Conservation (phyloP, 1,140 invertebrate genomes). For the Cyrtorhinus lividipennis region DNA sequence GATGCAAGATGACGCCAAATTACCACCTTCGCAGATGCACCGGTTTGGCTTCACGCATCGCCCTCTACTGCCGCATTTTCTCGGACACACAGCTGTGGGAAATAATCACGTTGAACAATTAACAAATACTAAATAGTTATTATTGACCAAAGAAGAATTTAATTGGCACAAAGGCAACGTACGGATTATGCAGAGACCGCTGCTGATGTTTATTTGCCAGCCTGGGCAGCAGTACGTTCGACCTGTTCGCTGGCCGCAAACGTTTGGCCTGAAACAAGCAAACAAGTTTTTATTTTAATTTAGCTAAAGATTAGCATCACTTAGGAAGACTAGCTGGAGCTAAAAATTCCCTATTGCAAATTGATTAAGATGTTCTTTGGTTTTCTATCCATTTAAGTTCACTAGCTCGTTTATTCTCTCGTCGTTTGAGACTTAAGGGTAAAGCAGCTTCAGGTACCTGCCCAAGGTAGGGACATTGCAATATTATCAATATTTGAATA, state of each 20-base stretch:
- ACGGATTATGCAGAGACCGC: conserved; percentile 65
- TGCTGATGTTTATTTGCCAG: conserved; percentile 55
- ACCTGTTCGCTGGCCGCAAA: conserved; percentile 47
- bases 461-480: too few species aligned
- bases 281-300: too few species aligned
- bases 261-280: conserved; percentile 52
- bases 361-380: too few species aligned
- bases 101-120: background rate
- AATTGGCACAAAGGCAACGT: conserved; percentile 39
- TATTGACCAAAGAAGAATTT: too few species aligned
- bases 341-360: too few species aligned
- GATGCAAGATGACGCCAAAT: conserved; percentile 33
- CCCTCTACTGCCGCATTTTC: conserved; percentile 54
- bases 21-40: conserved; percentile 56
- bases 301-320: background rate
- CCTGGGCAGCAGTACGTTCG: conserved; percentile 66
- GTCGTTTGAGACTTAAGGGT: too few species aligned
- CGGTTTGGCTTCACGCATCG: conserved; percentile 68
- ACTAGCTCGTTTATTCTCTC: too few species aligned
- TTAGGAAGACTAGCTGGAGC: too few species aligned
- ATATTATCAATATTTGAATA: too few species aligned
- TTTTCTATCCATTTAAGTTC: too few species aligned
- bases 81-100: conserved; percentile 55
- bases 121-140: background rate
- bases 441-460: too few species aligned